These are phyloP conservation scores for Ommatoiulus sabulosus DNA, from an alignment of 2,888 invertebrate species.

Conservation along the genomic window DNA sequence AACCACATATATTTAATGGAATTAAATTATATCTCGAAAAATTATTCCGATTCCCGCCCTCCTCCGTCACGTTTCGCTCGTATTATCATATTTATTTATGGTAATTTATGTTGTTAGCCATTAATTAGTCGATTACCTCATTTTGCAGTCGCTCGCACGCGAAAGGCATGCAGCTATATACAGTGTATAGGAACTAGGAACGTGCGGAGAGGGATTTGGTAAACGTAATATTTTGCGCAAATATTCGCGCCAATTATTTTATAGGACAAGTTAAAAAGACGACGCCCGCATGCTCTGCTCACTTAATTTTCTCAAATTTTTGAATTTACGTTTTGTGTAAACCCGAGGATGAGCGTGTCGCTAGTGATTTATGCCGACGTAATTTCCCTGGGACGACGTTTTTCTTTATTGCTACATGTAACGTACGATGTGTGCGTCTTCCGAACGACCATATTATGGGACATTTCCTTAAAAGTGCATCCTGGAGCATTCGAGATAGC, in stretches of 20 bases:
- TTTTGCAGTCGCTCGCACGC: slow-evolving; percentile 31
- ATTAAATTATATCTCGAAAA: slow-evolving; percentile 38
- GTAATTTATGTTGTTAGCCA: slow-evolving; percentile 33
- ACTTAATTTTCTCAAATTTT: slow-evolving; percentile 22
- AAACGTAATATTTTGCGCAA: slow-evolving; percentile 35
- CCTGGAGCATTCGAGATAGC: too few species aligned
- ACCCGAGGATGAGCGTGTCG: neutral
- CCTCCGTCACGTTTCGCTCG: slow-evolving; percentile 11
- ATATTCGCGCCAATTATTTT: slow-evolving; percentile 10
- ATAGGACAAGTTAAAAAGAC: too few species aligned
- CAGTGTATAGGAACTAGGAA: too few species aligned
- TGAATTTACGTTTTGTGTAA: slow-evolving; percentile 14
- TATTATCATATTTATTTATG: slow-evolving; percentile 42
- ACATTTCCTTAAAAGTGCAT: too few species aligned
- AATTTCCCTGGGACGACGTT: neutral
- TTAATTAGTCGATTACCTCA: slow-evolving; percentile 37
- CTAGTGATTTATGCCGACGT: neutral
- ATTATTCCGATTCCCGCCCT: slow-evolving; percentile 24
- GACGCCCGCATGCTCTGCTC: neutral
- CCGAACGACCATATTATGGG: too few species aligned
- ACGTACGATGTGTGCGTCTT: too few species aligned
- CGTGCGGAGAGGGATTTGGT: neutral
- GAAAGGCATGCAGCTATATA: too few species aligned
- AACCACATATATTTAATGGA: slow-evolving; percentile 12
- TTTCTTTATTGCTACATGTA: neutral